A percentile compares a stretch with the other conserved stretches of the same genome.
Conservation (phyloP, 1,140 invertebrate species). For the Pseudomyrmex concolor region DNA sequence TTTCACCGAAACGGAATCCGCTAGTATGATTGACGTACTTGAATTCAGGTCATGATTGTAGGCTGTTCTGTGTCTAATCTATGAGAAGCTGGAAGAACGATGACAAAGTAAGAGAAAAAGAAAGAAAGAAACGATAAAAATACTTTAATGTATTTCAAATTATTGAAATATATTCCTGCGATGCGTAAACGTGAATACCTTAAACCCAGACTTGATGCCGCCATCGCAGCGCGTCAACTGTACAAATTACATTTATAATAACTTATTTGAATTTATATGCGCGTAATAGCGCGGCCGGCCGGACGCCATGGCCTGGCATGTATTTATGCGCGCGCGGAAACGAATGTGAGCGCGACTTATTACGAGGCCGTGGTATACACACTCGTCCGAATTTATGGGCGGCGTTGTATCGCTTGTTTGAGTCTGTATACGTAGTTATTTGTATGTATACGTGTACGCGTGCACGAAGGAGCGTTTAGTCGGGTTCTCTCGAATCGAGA, state of each 20-base stretch:
- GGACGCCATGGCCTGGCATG: conserved; percentile 5
- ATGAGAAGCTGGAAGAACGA: conserved; percentile 47
- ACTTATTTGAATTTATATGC: conserved; percentile 82
- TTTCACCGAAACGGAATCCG: conserved; percentile 61
- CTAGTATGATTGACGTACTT: conserved; percentile 44
- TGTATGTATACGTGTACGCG: conserved; percentile 25
- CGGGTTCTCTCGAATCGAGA: conserved; percentile 36
- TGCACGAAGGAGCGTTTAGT: conserved; percentile 53
- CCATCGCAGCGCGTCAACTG: conserved; percentile 73
- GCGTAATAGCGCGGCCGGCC: conserved; percentile 59
- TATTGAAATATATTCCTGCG: conserved; percentile 84
- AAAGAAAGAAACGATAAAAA: neutral
- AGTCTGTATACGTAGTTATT: neutral
- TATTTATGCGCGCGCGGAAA: conserved; percentile 58
- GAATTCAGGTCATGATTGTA: conserved; percentile 62
- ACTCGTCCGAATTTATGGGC: conserved; percentile 49
- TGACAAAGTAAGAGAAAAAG: conserved; percentile 51
- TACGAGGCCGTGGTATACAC: conserved; percentile 32
- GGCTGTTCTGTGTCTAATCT: conserved; percentile 58
- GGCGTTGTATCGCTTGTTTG: conserved; percentile 41
- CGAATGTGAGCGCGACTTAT: conserved; percentile 58
- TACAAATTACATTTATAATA: conserved; percentile 84
- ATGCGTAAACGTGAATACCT: conserved; percentile 81
- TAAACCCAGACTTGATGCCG: conserved; percentile 81
- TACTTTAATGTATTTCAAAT: conserved; percentile 85